Evolutionary conservation across 2,113 vertebrate species (phyloP).

Genomic region (Verasper variegatus): DNA sequence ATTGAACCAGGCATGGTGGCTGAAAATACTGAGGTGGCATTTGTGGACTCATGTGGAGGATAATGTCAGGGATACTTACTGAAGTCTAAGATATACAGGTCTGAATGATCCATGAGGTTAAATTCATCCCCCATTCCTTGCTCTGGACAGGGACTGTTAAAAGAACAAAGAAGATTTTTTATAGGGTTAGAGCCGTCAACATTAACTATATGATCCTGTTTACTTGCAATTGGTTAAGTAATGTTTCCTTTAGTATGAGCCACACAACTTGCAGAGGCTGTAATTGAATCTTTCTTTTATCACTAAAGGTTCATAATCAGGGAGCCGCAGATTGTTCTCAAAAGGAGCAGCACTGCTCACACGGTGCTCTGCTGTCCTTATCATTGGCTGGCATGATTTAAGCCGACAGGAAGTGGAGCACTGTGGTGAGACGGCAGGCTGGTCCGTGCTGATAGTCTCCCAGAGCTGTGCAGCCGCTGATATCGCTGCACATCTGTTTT

Average conservation of each 20-base stretch:
- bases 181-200: background rate
- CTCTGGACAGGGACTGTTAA: conserved; percentile 93
- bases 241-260: background rate
- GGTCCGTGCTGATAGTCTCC: conserved; percentile 73
- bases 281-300: conserved; percentile 35
- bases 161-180: conserved; percentile 40
- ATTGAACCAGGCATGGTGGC: background rate
- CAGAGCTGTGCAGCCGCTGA: conserved; percentile 49
- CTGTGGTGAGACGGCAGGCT: conserved; percentile 68
- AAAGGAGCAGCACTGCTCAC: conserved; percentile 29
- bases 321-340: conserved; percentile 29
- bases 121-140: conserved; percentile 98
- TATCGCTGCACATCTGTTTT: conserved; percentile 83
- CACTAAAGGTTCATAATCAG: conserved; percentile 53
- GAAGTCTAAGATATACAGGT: conserved; percentile 98
- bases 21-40: background rate
- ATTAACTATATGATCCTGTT: background rate
- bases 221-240: background rate
- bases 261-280: background rate
- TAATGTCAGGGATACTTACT: conserved; percentile 84
- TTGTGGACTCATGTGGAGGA: background rate
- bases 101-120: conserved; percentile 99
- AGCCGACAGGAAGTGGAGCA: conserved; percentile 75
- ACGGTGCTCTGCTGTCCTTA: conserved; percentile 60
- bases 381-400: conserved; percentile 74